Conservation (phyloP, 2,888 invertebrate species). For the Torymus aiolomorphi region DNA sequence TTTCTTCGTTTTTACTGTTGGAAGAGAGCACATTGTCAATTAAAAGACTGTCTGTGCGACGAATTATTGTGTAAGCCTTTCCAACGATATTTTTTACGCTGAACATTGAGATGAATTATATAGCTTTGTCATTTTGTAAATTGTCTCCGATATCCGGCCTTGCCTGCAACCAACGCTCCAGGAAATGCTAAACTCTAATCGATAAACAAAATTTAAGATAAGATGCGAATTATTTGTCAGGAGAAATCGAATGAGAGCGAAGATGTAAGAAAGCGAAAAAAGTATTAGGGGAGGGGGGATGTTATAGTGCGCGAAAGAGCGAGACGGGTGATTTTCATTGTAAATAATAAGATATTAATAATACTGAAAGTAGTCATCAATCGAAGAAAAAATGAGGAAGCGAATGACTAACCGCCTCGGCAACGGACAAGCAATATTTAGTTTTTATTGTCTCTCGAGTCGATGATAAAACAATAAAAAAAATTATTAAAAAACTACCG, state of each 20-base stretch:
- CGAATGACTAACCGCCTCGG: conserved; percentile 68
- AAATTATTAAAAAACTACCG: conserved; percentile 63
- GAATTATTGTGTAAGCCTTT: neutral
- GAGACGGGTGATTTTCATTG: conserved; percentile 61
- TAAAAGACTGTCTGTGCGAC: neutral
- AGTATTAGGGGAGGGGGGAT: conserved; percentile 31
- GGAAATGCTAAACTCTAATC: conserved; percentile 52
- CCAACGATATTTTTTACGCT: conserved; percentile 26
- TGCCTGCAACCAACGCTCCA: conserved; percentile 68
- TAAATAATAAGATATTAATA: conserved; percentile 64
- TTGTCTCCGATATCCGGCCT: conserved; percentile 68
- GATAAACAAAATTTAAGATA: conserved; percentile 39
- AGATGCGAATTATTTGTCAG: conserved; percentile 13
- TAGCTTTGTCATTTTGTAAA: conserved; percentile 62
- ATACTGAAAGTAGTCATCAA: conserved; percentile 68
- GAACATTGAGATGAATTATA: neutral
- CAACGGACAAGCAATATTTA: conserved; percentile 74
- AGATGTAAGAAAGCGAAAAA: conserved; percentile 15
- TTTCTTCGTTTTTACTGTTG: too few relatives aligned
- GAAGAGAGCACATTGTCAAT: neutral
- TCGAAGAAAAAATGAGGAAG: conserved; percentile 60
- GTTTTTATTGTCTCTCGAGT: conserved; percentile 71
- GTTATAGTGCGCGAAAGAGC: conserved; percentile 51
- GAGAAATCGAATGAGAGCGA: conserved; percentile 11
- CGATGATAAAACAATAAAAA: conserved; percentile 61